Conservation (phyloP, 37 sponge, comb jelly and placozoan genomes). For the Halichondria panicea region DNA sequence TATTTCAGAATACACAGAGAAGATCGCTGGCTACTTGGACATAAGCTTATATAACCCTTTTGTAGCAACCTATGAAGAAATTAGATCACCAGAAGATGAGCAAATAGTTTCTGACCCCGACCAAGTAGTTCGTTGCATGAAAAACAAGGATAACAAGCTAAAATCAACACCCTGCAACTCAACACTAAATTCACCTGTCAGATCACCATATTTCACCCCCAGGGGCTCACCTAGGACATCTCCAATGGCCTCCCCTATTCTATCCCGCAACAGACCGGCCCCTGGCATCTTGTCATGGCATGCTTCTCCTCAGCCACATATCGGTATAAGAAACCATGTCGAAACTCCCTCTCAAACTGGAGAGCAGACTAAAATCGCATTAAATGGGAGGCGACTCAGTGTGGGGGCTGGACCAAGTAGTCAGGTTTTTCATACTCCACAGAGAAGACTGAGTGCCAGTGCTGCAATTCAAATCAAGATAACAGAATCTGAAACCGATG, state of each 20-base stretch:
- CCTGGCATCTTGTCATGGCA: too few species aligned
- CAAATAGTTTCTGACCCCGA: not conserved
- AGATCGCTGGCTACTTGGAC: constrained; percentile 31
- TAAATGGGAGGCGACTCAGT: too few species aligned
- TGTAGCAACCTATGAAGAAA: not conserved
- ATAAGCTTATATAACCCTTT: constrained; percentile 20
- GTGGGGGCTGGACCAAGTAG: too few species aligned
- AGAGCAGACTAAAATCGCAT: too few species aligned
- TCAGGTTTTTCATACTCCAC: too few species aligned
- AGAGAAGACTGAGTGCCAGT: too few species aligned
- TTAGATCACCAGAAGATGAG: not conserved
- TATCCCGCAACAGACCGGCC: too few species aligned
- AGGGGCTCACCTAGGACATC: not conserved
- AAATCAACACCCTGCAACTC: not conserved
- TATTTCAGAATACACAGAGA: constrained; percentile 17
- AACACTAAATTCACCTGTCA: not conserved
- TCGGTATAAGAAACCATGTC: too few species aligned
- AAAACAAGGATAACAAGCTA: not conserved
- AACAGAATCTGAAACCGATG: too few species aligned
- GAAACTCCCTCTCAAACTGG: too few species aligned
- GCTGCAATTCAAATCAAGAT: too few species aligned
- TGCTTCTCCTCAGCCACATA: too few species aligned
- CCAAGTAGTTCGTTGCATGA: not conserved
- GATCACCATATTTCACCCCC: not conserved
- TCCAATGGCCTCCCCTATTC: constrained; percentile 13